Percentiles rank a stretch among this genome's conserved stretches.
phyloP scores from a whole-genome alignment of 2,888 invertebrate genomes.

The Leucophora obtusa region DNA sequence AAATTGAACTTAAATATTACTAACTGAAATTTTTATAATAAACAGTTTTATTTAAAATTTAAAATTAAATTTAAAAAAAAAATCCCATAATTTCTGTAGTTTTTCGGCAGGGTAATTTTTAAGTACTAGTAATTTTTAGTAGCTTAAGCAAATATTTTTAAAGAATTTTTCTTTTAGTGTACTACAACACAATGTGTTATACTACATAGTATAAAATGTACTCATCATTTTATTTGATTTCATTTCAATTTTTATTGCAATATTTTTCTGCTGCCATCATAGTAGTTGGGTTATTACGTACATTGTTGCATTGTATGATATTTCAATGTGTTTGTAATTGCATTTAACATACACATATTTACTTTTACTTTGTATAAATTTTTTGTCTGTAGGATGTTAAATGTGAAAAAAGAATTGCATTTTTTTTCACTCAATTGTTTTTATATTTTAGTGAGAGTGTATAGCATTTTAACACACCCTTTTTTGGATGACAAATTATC shows the following conservation, averaged over 20 bases:
- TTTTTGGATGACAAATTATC: neutral
- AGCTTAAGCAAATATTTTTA: too few species aligned
- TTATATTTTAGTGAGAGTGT: neutral
- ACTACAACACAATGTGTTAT: too few species aligned
- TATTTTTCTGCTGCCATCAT: neutral
- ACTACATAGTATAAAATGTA: neutral
- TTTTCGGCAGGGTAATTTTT: too few species aligned
- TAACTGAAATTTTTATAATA: too few species aligned
- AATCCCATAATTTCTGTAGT: too few species aligned
- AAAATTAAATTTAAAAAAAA: too few species aligned
- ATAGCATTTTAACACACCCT: neutral
- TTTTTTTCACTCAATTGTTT: neutral
- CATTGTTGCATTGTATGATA: neutral
- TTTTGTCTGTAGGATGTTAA: too few species aligned
- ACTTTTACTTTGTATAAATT: slow-evolving; percentile 3
- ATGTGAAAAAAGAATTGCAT: neutral
- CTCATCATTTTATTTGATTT: slow-evolving; percentile 21
- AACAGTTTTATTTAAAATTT: too few species aligned
- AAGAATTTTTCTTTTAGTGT: too few species aligned
- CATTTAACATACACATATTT: neutral
- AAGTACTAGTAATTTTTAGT: too few species aligned
- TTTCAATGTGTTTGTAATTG: neutral
- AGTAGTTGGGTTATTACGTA: neutral
- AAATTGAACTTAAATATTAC: too few species aligned
- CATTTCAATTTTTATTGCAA: neutral